These are phyloP conservation scores for Dipus sagitta DNA, from an alignment of 2,797 vertebrate genomes.

Conservation along the genomic window DNA sequence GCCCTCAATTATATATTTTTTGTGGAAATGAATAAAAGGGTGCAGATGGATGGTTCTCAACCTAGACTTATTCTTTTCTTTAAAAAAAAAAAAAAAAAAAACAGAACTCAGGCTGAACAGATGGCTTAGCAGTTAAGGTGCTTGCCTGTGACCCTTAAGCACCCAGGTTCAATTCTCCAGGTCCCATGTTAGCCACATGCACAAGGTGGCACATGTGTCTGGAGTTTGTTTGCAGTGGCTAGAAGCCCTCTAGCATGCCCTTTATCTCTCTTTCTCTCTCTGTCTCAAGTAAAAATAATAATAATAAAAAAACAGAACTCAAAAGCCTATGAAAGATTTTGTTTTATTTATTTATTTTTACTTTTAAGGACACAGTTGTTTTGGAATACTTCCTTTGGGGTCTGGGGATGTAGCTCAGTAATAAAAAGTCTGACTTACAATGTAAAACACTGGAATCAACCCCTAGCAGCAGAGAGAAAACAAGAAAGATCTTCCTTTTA, in stretches of 20 bases:
- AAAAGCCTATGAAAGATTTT: not conserved
- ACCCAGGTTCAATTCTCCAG: too few species aligned
- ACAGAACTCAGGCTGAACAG: too few species aligned
- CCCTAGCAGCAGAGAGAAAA: not conserved
- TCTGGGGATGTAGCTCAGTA: not conserved
- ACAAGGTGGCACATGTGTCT: too few species aligned
- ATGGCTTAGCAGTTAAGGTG: too few species aligned
- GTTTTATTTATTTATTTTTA: not conserved
- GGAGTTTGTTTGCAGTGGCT: too few species aligned
- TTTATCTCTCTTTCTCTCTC: too few species aligned
- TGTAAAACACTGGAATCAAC: not conserved
- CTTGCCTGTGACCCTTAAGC: too few species aligned
- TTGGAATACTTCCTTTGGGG: not conserved
- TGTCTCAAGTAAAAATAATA: too few species aligned
- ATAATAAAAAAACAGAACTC: not conserved
- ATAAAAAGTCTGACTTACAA: not conserved
- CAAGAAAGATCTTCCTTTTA: not conserved
- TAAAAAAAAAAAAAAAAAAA: not conserved
- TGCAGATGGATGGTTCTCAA: not conserved
- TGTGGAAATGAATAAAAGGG: not conserved
- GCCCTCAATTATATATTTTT: not conserved
- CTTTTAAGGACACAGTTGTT: not conserved
- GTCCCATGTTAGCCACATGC: too few species aligned
- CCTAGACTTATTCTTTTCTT: not conserved
- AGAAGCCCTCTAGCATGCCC: too few species aligned